Percentiles rank a stretch among this genome's conserved stretches.
These are phyloP conservation scores for Gari tellinella DNA, from an alignment of 2,888 invertebrate species.

Conservation along the genomic window DNA sequence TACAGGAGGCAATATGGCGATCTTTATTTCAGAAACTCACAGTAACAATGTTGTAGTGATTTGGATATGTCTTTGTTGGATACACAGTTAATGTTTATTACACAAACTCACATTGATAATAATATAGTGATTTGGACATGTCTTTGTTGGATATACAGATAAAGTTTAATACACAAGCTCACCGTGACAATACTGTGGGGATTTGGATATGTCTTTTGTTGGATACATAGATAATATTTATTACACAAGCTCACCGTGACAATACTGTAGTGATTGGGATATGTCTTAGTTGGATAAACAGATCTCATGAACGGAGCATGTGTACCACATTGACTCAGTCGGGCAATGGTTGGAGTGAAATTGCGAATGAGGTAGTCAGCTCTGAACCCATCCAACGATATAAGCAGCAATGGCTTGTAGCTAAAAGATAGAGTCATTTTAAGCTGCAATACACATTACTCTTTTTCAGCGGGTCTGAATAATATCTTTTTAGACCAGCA, in stretches of 20 bases:
- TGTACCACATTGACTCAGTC: slow-evolving; percentile 74
- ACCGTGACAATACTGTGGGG: no score
- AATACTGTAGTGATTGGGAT: slow-evolving; percentile 81
- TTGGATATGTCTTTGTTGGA: slow-evolving; percentile 81
- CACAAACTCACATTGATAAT: no score
- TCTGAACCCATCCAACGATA: slow-evolving; percentile 80
- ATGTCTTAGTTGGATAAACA: slow-evolving; percentile 80
- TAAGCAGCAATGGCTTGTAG: slow-evolving; percentile 71
- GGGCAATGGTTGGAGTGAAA: slow-evolving; percentile 71
- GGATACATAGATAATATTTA: no score
- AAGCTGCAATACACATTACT: not conserved
- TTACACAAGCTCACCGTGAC: slow-evolving; percentile 80
- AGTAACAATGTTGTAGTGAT: slow-evolving; percentile 80
- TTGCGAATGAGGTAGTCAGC: slow-evolving; percentile 76
- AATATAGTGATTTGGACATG: no score
- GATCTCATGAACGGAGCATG: slow-evolving; percentile 75
- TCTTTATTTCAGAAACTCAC: no score
- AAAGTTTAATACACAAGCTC: no score
- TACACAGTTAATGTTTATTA: no score
- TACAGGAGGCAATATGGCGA: no score
- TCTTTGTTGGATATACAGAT: no score
- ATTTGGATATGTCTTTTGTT: no score
- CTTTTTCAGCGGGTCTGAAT: no score
- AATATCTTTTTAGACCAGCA: no score
- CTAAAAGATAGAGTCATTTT: slow-evolving; percentile 43